Percentiles rank a stretch among this genome's conserved stretches.
Evolutionary conservation across 2,113 vertebrate genomes (phyloP).

Genomic region (Amphiprion percula): DNA sequence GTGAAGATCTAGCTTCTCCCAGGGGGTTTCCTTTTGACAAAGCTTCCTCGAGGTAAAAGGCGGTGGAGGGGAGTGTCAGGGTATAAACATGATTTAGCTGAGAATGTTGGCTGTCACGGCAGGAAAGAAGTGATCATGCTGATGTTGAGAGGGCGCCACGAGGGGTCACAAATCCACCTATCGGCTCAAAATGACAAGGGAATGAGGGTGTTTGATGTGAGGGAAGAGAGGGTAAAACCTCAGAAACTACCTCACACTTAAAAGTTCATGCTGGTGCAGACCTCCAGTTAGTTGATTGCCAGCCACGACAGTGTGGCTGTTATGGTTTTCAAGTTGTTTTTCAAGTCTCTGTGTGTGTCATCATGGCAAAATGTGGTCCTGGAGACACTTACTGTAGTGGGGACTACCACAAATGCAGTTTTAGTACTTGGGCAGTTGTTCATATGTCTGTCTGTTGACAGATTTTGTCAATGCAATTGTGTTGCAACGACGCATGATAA

Average conservation of each 20-base stretch:
- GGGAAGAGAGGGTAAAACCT: background rate
- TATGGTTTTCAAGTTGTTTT: no score
- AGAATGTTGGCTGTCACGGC: background rate
- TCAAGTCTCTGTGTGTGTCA: no score
- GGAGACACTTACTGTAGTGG: no score
- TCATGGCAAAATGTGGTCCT: no score
- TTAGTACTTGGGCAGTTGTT: no score
- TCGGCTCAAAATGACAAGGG: background rate
- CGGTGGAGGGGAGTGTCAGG: background rate
- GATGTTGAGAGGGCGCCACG: slow-evolving; percentile 7
- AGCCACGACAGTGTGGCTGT: no score
- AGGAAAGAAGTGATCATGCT: slow-evolving; percentile 18
- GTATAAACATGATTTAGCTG: slow-evolving; percentile 19
- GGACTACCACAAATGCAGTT: no score
- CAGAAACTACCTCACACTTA: background rate
- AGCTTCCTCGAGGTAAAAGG: background rate
- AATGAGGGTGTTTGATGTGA: background rate
- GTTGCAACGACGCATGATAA: no score
- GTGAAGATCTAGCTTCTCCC: background rate
- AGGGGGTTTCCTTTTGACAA: slow-evolving; percentile 1
- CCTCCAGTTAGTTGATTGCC: background rate
- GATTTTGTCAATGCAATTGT: no score
- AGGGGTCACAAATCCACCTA: background rate
- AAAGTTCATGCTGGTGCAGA: background rate
- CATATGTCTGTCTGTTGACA: no score